Conservation (phyloP, 2,113 vertebrate species). For the Otolemur garnettii region DNA sequence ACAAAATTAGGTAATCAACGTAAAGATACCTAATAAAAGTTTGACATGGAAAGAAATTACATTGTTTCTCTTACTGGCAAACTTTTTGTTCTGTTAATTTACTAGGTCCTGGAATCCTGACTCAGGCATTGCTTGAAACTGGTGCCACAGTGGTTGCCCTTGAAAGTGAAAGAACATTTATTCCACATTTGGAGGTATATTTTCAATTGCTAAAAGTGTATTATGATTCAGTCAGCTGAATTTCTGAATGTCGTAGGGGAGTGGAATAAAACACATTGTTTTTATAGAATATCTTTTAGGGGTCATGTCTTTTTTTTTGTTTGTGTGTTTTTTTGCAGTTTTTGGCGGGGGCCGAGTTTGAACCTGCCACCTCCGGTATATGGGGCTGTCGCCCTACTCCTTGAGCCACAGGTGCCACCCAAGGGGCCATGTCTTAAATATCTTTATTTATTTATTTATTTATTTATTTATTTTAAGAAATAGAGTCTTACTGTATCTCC, state of each 20-base stretch:
- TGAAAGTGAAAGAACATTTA: conserved; percentile 90
- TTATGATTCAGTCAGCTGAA: not conserved
- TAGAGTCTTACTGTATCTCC: too few species aligned
- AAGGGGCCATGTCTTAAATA: too few species aligned
- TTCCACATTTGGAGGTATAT: conserved; percentile 92
- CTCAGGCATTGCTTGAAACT: conserved; percentile 91
- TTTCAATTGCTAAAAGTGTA: conserved; percentile 56
- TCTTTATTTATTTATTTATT: too few species aligned
- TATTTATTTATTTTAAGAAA: too few species aligned
- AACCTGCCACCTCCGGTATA: too few species aligned
- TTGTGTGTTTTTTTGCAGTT: too few species aligned
- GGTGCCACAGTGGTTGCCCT: conserved; percentile 93
- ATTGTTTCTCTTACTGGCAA: conserved; percentile 35
- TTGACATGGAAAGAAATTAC: not conserved
- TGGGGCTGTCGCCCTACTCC: too few species aligned
- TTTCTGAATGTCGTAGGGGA: not conserved
- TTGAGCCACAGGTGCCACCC: too few species aligned
- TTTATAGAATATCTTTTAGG: not conserved
- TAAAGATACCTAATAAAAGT: not conserved
- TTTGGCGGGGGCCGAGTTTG: too few species aligned
- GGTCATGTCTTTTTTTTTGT: not conserved
- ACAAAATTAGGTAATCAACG: conserved; percentile 14
- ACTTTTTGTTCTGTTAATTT: not conserved
- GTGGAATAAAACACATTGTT: conserved; percentile 25
- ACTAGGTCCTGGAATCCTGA: conserved; percentile 95